A percentile compares a stretch with the other conserved stretches of the same genome.
phyloP scores from a whole-genome alignment of 2,113 vertebrate genomes.

The Boleophthalmus pectinirostris region DNA sequence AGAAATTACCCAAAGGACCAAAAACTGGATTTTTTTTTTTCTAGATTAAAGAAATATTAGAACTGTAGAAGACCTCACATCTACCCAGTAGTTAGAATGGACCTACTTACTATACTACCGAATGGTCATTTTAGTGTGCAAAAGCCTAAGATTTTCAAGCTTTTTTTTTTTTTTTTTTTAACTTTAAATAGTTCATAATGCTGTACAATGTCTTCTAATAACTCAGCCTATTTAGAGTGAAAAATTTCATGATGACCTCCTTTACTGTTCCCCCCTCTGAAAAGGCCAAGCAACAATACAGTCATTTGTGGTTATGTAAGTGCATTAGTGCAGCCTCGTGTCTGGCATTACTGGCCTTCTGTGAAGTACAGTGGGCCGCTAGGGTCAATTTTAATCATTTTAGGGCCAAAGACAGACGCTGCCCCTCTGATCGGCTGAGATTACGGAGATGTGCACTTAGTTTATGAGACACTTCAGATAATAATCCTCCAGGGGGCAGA shows the following conservation, averaged over 20 bases:
- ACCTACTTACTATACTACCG: too few species aligned
- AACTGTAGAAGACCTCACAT: too few species aligned
- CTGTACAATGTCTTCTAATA: neutral
- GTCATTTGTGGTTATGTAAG: conserved; percentile 64
- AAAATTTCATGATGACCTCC: neutral
- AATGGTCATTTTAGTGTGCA: too few species aligned
- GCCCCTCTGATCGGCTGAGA: conserved; percentile 21
- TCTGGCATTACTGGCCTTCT: conserved; percentile 53
- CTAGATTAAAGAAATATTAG: too few species aligned
- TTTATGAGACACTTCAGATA: conserved; percentile 12
- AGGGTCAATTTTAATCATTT: conserved; percentile 54
- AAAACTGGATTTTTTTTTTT: too few species aligned
- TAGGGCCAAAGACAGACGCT: conserved; percentile 16
- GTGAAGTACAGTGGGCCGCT: conserved; percentile 33
- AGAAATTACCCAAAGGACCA: too few species aligned
- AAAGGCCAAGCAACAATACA: conserved; percentile 60
- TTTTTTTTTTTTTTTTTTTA: too few species aligned
- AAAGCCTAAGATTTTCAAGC: too few species aligned
- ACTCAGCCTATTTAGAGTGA: neutral
- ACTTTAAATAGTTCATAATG: too few species aligned
- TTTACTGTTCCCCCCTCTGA: conserved; percentile 34
- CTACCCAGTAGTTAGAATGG: too few species aligned
- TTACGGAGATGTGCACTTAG: conserved; percentile 2
- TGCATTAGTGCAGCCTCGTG: conserved; percentile 57
- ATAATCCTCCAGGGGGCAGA: neutral